These are phyloP conservation scores for Perognathus longimembris DNA, from an alignment of 2,113 vertebrate genomes.

Conservation along the genomic window DNA sequence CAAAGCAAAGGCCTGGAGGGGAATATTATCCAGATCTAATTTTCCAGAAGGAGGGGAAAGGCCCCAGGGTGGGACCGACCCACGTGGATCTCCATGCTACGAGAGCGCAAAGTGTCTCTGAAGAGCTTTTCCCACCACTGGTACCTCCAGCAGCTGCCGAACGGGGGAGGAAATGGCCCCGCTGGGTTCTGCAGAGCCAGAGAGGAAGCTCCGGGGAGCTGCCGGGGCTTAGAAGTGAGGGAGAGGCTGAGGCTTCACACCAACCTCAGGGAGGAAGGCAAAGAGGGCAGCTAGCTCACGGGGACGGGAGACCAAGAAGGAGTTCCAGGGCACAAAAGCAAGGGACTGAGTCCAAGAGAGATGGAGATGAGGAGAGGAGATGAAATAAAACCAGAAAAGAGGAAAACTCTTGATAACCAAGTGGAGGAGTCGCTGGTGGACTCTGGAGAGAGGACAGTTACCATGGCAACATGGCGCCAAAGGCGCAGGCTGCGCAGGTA, in stretches of 20 bases:
- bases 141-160: background rate
- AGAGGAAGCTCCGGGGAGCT: background rate
- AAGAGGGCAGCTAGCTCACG: background rate
- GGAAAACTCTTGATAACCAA: background rate
- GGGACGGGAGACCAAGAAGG: background rate
- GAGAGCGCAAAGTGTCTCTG: background rate
- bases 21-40: conserved; percentile 6
- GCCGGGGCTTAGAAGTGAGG: rapidly evolving
- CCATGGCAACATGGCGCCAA: conserved; percentile 45
- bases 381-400: background rate
- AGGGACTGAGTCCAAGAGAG: too few species aligned
- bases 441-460: background rate
- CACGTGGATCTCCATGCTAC: background rate
- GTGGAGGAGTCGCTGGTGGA: background rate
- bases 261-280: background rate
- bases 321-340: rapidly evolving
- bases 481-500: background rate
- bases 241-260: background rate
- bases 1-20: conserved; percentile 3
- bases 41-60: background rate
- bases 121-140: background rate
- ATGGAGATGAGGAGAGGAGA: background rate
- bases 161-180: background rate
- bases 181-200: rapidly evolving
- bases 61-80: background rate